Evolutionary conservation across 64 coral and sea anemone genomes (phyloP).

Genomic region (Porites australiensis): DNA sequence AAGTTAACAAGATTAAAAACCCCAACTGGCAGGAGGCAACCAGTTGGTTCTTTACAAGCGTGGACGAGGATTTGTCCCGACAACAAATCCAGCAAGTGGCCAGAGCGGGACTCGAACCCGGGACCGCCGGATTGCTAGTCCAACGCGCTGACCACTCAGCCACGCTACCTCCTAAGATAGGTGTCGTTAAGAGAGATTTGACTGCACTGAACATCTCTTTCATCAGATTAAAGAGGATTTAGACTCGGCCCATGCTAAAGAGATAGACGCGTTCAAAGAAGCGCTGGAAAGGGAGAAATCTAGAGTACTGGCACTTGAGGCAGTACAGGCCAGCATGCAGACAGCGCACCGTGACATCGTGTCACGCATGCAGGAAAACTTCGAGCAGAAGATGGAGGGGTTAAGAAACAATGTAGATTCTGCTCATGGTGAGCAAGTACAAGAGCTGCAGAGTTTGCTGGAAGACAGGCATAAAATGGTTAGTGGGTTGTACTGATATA

Average conservation of each 20-base stretch:
- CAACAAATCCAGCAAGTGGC: too few relatives aligned
- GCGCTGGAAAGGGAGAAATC: conserved; percentile 80
- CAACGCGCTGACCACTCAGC: too few relatives aligned
- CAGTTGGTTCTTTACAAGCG: too few relatives aligned
- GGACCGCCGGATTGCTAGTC: too few relatives aligned
- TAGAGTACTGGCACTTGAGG: conserved; percentile 76
- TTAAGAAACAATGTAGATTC: conserved; percentile 76
- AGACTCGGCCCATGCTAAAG: conserved; percentile 84
- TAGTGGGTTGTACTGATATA: neutral
- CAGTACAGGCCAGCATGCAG: conserved; percentile 60
- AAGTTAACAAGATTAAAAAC: too few relatives aligned
- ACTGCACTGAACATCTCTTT: neutral
- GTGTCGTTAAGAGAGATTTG: too few relatives aligned
- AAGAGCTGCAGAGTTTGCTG: conserved; percentile 67
- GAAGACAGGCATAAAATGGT: conserved; percentile 80
- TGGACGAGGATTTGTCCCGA: too few relatives aligned
- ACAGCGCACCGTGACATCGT: conserved; percentile 72
- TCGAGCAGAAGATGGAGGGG: conserved; percentile 66
- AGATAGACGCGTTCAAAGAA: conserved; percentile 67
- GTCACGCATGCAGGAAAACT: conserved; percentile 60
- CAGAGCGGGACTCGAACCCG: too few relatives aligned
- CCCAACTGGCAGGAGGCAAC: too few relatives aligned
- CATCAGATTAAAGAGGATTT: conserved; percentile 80
- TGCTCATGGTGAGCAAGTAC: conserved; percentile 87
- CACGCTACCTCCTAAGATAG: too few relatives aligned